These are phyloP conservation scores for Tetramorium parvispinum DNA, from an alignment of 1,140 invertebrate species.

Conservation along the genomic window DNA sequence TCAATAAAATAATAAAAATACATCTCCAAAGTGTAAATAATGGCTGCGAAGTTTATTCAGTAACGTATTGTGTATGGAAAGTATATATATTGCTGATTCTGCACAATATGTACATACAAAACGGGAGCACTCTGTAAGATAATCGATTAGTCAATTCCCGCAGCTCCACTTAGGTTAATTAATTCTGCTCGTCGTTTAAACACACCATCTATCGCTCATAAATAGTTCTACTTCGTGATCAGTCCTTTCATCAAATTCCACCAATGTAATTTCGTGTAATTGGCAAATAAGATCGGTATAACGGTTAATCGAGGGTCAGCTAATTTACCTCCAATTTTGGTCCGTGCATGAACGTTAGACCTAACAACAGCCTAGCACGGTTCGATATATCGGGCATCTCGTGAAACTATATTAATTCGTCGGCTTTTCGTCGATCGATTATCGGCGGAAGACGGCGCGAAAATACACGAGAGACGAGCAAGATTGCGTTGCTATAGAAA, in stretches of 20 bases:
- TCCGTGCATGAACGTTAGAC: conserved; percentile 22
- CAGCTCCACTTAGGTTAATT: conserved; percentile 27
- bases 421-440: conserved; percentile 36
- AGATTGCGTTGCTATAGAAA: conserved; percentile 22
- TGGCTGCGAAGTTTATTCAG: neutral
- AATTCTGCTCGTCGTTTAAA: conserved; percentile 42
- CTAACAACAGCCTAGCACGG: conserved; percentile 11
- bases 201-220: conserved; percentile 18
- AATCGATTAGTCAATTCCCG: conserved; percentile 40
- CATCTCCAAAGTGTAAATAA: neutral
- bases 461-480: conserved; percentile 13
- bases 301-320: conserved; percentile 56
- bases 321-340: conserved; percentile 47
- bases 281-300: conserved; percentile 53
- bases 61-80: neutral
- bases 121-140: neutral
- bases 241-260: conserved; percentile 32
- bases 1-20: neutral
- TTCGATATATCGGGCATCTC: neutral
- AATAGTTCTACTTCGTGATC: conserved; percentile 24
- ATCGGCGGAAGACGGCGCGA: neutral
- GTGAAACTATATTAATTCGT: conserved; percentile 35
- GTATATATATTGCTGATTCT: neutral
- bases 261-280: conserved; percentile 57
- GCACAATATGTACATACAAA: neutral